Percentiles rank a stretch among this genome's conserved stretches.
phyloP scores from a whole-genome alignment of 2,113 vertebrate genomes.

The Hemibagrus wyckioides region DNA sequence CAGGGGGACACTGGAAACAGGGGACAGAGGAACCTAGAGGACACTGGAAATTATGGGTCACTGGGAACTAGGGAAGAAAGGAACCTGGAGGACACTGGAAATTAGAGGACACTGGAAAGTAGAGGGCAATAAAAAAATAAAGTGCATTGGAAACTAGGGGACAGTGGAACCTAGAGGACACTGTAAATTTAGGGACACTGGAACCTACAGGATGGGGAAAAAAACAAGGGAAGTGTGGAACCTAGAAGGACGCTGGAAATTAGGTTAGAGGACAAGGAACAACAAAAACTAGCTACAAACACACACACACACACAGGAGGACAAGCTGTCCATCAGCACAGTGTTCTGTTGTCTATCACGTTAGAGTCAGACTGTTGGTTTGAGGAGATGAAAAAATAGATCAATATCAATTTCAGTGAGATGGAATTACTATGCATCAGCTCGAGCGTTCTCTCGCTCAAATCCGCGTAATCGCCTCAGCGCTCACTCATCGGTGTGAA shows the following conservation, averaged over 20 bases:
- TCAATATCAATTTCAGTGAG: constrained; percentile 52
- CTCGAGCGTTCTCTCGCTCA: constrained; percentile 35
- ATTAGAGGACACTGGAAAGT: neutral
- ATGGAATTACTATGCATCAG: constrained; percentile 54
- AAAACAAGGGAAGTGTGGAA: too few species aligned
- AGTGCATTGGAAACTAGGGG: neutral
- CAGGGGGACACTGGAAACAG: neutral
- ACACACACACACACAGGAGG: constrained; percentile 4
- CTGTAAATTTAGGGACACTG: too few species aligned
- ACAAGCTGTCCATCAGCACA: constrained; percentile 14
- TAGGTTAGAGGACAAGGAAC: neutral
- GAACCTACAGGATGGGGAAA: too few species aligned
- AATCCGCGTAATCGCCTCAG: constrained; percentile 54
- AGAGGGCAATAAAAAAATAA: too few species aligned
- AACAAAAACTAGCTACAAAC: too few species aligned
- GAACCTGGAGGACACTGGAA: neutral
- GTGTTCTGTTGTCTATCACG: constrained; percentile 31
- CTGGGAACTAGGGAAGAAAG: neutral
- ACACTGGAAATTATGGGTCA: neutral
- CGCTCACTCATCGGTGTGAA: constrained; percentile 46
- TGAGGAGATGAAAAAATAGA: constrained; percentile 52
- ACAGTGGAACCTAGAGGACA: too few species aligned
- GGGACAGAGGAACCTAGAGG: neutral
- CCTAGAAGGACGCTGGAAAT: too few species aligned
- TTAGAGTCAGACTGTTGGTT: constrained; percentile 31